Evolutionary conservation across 2,113 vertebrate genomes (phyloP).

Genomic region (Bolborhynchus lineola): DNA sequence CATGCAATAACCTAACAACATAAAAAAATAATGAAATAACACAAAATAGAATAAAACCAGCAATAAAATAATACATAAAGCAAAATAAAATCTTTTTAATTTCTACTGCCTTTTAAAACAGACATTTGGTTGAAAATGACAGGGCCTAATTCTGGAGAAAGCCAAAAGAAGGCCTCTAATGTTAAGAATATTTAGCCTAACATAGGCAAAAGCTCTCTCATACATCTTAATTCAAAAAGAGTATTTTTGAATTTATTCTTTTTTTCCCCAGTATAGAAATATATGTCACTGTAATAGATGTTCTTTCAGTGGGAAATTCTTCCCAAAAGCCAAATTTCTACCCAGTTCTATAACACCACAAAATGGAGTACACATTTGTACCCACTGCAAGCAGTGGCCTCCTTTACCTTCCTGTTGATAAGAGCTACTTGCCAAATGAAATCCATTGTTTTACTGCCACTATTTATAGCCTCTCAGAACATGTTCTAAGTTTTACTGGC

Average conservation of each 20-base stretch:
- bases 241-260: neutral
- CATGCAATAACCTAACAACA: neutral
- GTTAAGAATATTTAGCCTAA: neutral
- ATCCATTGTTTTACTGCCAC: neutral
- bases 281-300: neutral
- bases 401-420: neutral
- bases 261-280: neutral
- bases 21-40: neutral
- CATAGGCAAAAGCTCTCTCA: neutral
- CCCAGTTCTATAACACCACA: neutral
- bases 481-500: neutral
- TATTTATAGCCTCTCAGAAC: constrained; percentile 22
- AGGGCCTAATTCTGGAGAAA: neutral
- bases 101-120: neutral
- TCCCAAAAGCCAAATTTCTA: neutral
- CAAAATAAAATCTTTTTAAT: neutral
- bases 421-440: neutral
- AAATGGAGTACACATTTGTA: neutral
- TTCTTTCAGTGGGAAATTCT: neutral
- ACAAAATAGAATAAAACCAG: neutral
- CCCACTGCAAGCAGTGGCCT: neutral
- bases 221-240: neutral
- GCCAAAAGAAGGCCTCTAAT: neutral
- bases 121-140: neutral
- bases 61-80: neutral